Conservation (phyloP, 2,888 invertebrate species). For the Drosophila stalkeri region DNA sequence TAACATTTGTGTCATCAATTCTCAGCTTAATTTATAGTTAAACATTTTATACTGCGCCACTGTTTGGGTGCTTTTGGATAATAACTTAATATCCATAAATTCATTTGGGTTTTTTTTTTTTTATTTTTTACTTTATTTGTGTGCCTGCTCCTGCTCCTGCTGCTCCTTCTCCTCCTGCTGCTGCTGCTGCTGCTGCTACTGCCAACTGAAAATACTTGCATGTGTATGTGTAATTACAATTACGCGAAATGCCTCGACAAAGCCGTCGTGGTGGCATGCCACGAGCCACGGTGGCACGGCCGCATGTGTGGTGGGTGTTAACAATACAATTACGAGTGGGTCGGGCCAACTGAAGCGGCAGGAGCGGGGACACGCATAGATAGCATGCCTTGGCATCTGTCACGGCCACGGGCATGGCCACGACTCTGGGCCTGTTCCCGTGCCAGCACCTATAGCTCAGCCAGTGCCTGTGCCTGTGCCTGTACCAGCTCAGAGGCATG, state of each 20-base stretch:
- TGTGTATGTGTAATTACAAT: conserved; percentile 71
- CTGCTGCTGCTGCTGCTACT: background rate
- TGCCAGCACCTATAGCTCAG: background rate
- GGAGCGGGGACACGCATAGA: conserved; percentile 7
- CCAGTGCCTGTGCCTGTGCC: background rate
- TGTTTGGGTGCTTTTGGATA: conserved; percentile 13
- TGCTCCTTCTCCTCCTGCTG: background rate
- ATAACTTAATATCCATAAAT: conserved; percentile 71
- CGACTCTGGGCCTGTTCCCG: background rate
- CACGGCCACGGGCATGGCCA: conserved; percentile 10
- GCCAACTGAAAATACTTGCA: conserved; percentile 19
- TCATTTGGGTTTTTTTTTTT: conserved; percentile 47
- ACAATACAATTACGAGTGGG: conserved; percentile 38
- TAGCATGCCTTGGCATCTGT: conserved; percentile 23
- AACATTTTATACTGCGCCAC: background rate
- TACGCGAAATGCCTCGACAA: conserved; percentile 52
- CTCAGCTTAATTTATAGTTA: background rate
- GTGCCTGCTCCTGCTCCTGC: conserved; percentile 10
- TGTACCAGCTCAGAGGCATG: background rate
- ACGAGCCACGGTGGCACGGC: conserved; percentile 10
- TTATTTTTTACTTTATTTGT: conserved; percentile 9
- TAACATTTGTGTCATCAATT: background rate
- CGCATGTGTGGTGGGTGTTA: conserved; percentile 28
- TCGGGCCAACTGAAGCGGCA: background rate
- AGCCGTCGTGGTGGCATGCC: conserved; percentile 35